Evolutionary conservation across 1,140 invertebrate genomes (phyloP).

Genomic region (Macrobrachium nipponense): DNA sequence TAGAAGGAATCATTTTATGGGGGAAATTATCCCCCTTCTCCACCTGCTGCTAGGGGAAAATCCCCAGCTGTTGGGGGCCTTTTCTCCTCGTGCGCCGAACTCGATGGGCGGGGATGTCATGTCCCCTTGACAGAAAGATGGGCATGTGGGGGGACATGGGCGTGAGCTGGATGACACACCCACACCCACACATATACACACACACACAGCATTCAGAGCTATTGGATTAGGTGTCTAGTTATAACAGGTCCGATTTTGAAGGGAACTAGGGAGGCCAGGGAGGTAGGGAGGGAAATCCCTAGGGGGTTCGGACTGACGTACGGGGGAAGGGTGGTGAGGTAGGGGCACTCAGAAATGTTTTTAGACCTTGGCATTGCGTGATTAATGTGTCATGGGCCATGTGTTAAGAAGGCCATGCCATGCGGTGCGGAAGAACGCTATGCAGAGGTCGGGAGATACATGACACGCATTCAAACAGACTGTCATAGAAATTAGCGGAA

Average conservation of each 20-base stretch:
- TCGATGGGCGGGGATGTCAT: conserved; percentile 29
- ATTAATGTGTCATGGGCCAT: no score
- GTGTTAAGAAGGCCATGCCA: no score
- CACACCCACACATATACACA: no score
- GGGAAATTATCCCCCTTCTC: not conserved
- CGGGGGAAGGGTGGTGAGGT: not conserved
- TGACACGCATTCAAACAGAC: no score
- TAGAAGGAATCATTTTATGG: no score
- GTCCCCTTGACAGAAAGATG: conserved; percentile 30
- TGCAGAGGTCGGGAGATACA: no score
- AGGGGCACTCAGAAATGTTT: not conserved
- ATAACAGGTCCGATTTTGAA: not conserved
- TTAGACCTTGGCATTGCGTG: no score
- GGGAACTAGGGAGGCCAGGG: not conserved
- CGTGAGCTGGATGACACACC: no score
- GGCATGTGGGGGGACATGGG: conserved; percentile 11
- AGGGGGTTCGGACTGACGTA: not conserved
- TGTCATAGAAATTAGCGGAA: no score
- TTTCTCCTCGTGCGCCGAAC: not conserved
- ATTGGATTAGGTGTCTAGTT: no score
- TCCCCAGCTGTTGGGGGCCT: not conserved
- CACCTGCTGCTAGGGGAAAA: not conserved
- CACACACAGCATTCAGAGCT: no score
- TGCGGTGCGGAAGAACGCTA: no score
- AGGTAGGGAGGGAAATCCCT: not conserved